Base-by-base conservation (phyloP, 2,888 invertebrate species). In the Drosophila picticornis region DNA sequence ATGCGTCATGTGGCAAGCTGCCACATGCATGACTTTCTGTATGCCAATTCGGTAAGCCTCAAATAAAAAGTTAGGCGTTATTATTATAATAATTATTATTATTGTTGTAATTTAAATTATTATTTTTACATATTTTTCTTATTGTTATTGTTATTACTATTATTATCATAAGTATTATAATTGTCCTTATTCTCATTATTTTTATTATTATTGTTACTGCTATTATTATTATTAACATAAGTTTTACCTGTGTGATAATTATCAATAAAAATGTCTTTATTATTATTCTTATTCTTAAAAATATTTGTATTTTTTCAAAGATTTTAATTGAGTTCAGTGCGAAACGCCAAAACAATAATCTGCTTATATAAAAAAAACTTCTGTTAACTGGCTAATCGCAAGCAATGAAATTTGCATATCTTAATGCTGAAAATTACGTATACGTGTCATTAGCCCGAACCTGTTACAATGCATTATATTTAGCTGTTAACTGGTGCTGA, bases 381-480 rank as follows among this genome's bases (percentile, higher is more conserved):
- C 43, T 51, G n/a, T 29, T 13, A n/a, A 36, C 32, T 50, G 16
- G 2, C 13, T 29, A 48, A 66, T 66, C 66, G 40, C 29, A 77
- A 75, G 75, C 75, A 64, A 75, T 63, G 50, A 65, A 72, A 66
- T 66, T 71, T 56, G 46, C 77, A 62, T 56, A 62, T 76, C 76
- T 61, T 46, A 36, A 64, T 46, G 55, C 66, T 58, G 50, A 50
- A 80, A 77, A 81, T 79, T 69, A 81, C 79, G 80, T 78, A 78
- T 78, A 73, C 80, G 64, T 64, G 69, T 50, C 61, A 62, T 73
- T 62, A 67, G 72, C 62, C 52, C 56, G 77, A 81, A 80, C 80
- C 80, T 80, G 80, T 82, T 78, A 60, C 74, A 73, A 68, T 62
- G 67, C 71, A 77, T 36, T 25, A 25, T 25, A 81, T 76, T 71